phyloP scores from a whole-genome alignment of 2,113 vertebrate genomes.

The Bungarus multicinctus region DNA sequence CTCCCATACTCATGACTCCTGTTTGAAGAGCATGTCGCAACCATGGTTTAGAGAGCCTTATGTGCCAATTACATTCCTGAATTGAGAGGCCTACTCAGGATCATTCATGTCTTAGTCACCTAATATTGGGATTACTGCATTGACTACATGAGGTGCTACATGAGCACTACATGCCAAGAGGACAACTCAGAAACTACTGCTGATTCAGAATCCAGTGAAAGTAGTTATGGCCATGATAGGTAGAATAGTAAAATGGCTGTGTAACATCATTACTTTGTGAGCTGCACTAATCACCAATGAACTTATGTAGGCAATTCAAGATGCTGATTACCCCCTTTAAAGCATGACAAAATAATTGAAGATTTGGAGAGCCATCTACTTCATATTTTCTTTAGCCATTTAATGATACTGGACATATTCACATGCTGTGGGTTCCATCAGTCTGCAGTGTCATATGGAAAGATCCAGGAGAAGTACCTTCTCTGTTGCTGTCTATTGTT shows the following conservation, averaged over 20 bases:
- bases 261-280: not conserved
- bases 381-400: not conserved
- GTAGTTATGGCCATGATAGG: not conserved
- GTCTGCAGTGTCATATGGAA: not conserved
- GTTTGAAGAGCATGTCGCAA: not conserved
- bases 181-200: not conserved
- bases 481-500: not conserved
- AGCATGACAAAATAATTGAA: not conserved
- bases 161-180: not conserved
- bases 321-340: not conserved
- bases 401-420: not conserved
- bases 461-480: not conserved
- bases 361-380: not conserved
- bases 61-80: not conserved
- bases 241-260: not conserved
- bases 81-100: not conserved
- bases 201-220: not conserved
- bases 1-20: not conserved
- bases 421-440: not conserved
- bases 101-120: not conserved
- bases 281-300: not conserved
- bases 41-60: not conserved
- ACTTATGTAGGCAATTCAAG: not conserved
- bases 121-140: not conserved
- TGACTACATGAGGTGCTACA: not conserved